These are phyloP conservation scores for Ovis canadensis DNA, from an alignment of 2,113 vertebrate genomes.

Conservation along the genomic window DNA sequence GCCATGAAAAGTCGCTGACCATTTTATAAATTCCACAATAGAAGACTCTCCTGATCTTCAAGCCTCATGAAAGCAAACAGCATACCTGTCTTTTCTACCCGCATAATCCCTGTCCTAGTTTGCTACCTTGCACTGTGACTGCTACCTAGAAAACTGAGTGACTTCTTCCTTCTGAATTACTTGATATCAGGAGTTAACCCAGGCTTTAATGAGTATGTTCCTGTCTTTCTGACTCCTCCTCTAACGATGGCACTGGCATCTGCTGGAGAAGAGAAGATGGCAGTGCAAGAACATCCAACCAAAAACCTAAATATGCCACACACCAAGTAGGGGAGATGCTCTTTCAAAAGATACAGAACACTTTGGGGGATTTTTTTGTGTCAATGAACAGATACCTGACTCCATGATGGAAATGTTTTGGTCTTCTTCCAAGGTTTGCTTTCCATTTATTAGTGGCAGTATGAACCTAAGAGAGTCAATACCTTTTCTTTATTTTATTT, in stretches of 20 bases:
- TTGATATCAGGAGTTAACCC: neutral
- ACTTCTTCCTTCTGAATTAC: neutral
- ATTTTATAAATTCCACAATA: neutral
- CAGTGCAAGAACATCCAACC: neutral
- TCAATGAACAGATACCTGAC: neutral
- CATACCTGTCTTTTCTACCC: neutral
- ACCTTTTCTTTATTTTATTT: neutral
- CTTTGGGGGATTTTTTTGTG: neutral
- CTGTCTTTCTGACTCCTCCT: neutral
- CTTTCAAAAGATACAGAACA: neutral
- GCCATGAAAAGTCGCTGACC: neutral
- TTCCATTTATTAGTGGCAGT: neutral
- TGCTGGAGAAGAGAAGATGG: neutral
- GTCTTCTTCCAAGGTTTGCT: neutral
- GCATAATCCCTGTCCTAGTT: neutral
- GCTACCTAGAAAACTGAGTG: neutral
- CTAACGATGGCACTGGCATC: neutral
- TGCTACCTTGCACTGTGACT: neutral
- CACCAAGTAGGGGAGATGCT: neutral
- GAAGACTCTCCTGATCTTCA: neutral
- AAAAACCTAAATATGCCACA: neutral
- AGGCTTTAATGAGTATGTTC: neutral
- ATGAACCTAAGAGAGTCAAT: neutral
- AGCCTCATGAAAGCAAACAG: neutral
- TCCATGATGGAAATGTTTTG: neutral